These are phyloP conservation scores for Nematopogon swammerdamellus DNA, from an alignment of 2,888 invertebrate genomes.

Conservation along the genomic window DNA sequence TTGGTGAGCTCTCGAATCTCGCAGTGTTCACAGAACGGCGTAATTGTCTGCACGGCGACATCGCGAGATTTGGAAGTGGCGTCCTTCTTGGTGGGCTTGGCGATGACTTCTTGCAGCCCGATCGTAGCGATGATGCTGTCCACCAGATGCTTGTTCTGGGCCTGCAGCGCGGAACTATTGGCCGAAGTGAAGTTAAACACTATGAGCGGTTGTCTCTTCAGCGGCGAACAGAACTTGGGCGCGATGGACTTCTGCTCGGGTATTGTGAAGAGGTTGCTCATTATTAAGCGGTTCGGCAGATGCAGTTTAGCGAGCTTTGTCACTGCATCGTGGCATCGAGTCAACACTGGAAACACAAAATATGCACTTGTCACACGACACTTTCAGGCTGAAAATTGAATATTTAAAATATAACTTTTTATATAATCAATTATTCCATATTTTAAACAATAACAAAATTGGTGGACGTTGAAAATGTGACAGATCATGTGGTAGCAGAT, in stretches of 20 bases:
- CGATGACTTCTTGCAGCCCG: conserved; percentile 28
- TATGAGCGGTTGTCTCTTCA: conserved; percentile 33
- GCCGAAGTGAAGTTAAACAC: conserved; percentile 36
- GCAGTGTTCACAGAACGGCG: conserved; percentile 37
- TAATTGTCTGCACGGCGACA: conserved; percentile 36
- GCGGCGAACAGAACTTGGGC: conserved; percentile 36
- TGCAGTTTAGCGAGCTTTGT: conserved; percentile 25
- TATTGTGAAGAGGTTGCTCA: conserved; percentile 24
- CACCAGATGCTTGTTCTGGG: conserved; percentile 37
- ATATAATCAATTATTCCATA: no score
- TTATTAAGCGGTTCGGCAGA: conserved; percentile 31
- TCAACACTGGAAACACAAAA: conserved; percentile 31
- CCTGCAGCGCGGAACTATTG: conserved; percentile 17
- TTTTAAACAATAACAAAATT: no score
- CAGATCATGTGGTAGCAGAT: no score
- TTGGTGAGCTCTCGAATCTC: conserved; percentile 33
- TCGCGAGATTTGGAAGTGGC: conserved; percentile 25
- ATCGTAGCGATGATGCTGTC: conserved; percentile 33
- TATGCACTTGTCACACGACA: conserved; percentile 19
- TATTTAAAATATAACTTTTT: no score
- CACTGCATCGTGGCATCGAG: conserved; percentile 36
- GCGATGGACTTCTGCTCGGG: conserved; percentile 23
- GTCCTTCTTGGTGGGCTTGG: conserved; percentile 27
- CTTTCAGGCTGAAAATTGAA: conserved; percentile 9
- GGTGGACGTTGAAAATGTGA: no score